phyloP scores from a whole-genome alignment of 30 jellyfish, hydroid and myxozoan genomes.

The Clytia hemisphaerica region DNA sequence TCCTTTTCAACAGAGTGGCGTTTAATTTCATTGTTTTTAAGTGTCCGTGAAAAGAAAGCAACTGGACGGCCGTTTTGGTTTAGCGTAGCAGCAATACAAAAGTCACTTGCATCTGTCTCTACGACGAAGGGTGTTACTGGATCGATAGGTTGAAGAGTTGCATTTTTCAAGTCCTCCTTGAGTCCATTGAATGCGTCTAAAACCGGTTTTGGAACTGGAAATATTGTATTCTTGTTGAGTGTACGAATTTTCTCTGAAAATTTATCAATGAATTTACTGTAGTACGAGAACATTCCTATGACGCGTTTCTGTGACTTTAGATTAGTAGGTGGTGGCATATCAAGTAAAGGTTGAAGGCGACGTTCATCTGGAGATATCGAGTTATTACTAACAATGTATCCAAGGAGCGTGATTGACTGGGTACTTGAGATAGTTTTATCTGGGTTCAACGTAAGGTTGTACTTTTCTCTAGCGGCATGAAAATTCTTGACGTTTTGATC shows the following conservation, averaged over 20 bases:
- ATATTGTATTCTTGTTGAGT: constrained; percentile 18
- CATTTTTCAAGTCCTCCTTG: constrained; percentile 4
- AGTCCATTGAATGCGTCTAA: constrained; percentile 30
- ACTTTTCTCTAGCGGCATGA: constrained; percentile 34
- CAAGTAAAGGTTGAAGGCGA: constrained; percentile 49
- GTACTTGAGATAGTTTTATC: constrained; percentile 46
- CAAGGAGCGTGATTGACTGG: constrained; percentile 25
- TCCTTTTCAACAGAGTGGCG: constrained; percentile 64
- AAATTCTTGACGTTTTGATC: constrained; percentile 46
- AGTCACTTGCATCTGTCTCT: constrained; percentile 82
- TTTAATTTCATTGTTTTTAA: constrained; percentile 34
- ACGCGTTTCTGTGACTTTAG: constrained; percentile 25
- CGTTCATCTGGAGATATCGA: constrained; percentile 57
- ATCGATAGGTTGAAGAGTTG: constrained; percentile 24
- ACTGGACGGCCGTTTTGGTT: constrained; percentile 57
- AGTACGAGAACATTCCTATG: constrained; percentile 61
- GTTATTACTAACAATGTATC: constrained; percentile 39
- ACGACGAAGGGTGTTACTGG: constrained; percentile 34
- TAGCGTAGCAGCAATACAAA: constrained; percentile 68
- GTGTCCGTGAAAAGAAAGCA: constrained; percentile 49
- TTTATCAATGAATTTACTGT: constrained; percentile 39
- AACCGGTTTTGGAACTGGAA: constrained; percentile 27
- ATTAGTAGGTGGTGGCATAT: constrained; percentile 49
- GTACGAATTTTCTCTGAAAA: constrained; percentile 52
- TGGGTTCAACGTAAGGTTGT: constrained; percentile 34